A percentile compares a stretch with the other conserved stretches of the same genome.
phyloP scores from a whole-genome alignment of 2,797 vertebrate species.

The Borostomias antarcticus region DNA sequence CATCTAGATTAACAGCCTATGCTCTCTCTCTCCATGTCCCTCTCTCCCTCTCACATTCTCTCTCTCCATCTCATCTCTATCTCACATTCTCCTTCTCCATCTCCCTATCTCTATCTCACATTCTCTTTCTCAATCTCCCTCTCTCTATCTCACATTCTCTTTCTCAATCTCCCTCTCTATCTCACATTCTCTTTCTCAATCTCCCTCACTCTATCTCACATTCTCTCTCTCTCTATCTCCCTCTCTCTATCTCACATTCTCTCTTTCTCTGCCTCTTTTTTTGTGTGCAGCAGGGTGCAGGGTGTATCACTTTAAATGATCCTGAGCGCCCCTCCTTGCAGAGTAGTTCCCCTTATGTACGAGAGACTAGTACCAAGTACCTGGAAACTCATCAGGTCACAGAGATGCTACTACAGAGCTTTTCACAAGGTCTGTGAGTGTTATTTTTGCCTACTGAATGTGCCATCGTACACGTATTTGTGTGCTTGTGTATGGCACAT shows the following conservation, averaged over 20 bases:
- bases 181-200: neutral
- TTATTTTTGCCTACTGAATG: too few relatives aligned
- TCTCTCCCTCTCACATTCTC: neutral
- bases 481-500: conserved; percentile 20
- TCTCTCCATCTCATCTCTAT: neutral
- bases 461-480: too few relatives aligned
- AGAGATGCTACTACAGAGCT: too few relatives aligned
- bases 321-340: too few relatives aligned
- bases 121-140: neutral
- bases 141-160: neutral
- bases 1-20: too few relatives aligned
- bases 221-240: neutral
- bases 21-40: too few relatives aligned
- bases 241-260: neutral
- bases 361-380: too few relatives aligned
- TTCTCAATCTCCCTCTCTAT: neutral
- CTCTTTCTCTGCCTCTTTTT: neutral
- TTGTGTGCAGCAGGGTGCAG: conserved; percentile 16
- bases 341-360: too few relatives aligned
- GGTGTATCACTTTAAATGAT: too few relatives aligned
- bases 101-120: neutral
- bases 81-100: neutral
- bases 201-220: neutral
- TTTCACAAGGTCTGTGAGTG: conserved; percentile 5
- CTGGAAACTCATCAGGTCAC: too few relatives aligned